Evolutionary conservation across 2,797 vertebrate genomes (phyloP), one percentile per base, ranked within the genome.

Genomic region (Emys orbicularis): DNA sequence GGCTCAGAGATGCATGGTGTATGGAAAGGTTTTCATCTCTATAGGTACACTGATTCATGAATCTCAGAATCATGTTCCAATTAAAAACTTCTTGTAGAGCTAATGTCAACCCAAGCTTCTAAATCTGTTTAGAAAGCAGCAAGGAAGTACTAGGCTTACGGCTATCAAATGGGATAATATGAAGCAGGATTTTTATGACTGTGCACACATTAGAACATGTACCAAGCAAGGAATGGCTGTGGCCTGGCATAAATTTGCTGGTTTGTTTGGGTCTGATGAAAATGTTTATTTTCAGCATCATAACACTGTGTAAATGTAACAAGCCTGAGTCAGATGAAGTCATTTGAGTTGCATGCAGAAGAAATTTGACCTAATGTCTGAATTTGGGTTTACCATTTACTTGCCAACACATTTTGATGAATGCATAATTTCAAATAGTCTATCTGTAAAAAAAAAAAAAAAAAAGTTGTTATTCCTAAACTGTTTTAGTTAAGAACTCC

Each of bases 61-160:
- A 13, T 97, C 93, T 95, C 80, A 79, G 81, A 95, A 90, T 88
- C 93, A 57, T 68, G 83, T 80, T 92, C 0, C 0, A 88, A 83
- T 97, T 95, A 92, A 96, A 95, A 93, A 80, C 95, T 97, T 97
- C 93, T 95, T 95, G 93, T 88, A 94, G 79, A 95, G 81, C 65
- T 96, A 84, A 93, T 96, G 87, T 92, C 95, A 94, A 19, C 57
- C 81, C 49, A 29, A 0, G 83, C 95, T 94, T 93, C 83, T 93
- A 93, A 84, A 47, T 95, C 56, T 81, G 79, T 95, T 94, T 95
- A 95, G 88, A 96, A 89, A 41, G 54, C 84, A 91, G 91, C 57
- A 27, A 27, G 6, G 65, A 94, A 90, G 94, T 88, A 87, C 88
- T 87, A 97, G 92, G 76, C 68, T 91, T 91, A 89, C 86, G 92